Evolutionary conservation across 2,113 vertebrate genomes (phyloP), one percentile per base, ranked within the genome.

Genomic region (Aptenodytes forsteri): DNA sequence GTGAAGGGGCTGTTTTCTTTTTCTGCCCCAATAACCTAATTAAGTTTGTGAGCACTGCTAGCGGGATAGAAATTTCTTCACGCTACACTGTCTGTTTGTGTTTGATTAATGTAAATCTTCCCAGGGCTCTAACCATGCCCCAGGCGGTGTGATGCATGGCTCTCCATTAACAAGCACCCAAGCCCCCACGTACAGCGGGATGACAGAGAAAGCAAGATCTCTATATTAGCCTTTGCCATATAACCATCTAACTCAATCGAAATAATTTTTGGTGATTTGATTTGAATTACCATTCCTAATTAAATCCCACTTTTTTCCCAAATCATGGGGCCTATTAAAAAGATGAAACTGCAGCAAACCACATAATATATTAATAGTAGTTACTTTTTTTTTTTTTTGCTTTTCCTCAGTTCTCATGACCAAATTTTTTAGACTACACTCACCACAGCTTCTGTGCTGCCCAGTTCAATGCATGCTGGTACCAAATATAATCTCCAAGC

Each of bases 11-110:
- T 97, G 96, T 96, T 97, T 97, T 89, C 94, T 94, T 97, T 98
- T 98, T 98, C 98, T 98, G 98, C 98, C 97, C 98, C 98, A 98
- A 97, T 98, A 98, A 96, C 47, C 97, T 97, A 93, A 98, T 98
- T 95, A 96, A 97, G 96, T 94, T 92, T 84, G 95, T 85, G 93
- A 97, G 94, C 96, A 25, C 83, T 76, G 88, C 98, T 98, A 88
- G 95, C 95, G 87, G 96, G 97, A 92, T 11, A 97, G 97, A 97
- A 96, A 98, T 98, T 98, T 98, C 98, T 98, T 98, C 98, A 98
- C 94, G 98, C 98, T 97, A 98, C 92, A 83, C 94, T 98, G 98
- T 97, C 98, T 95, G 95, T 96, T 95, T 98, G 97, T 97, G 97
- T 98, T 97, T 98, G 97, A 98, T 97, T 98, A 94, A 82, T 97